phyloP scores from a whole-genome alignment of 1,140 invertebrate genomes.

The Cydia fagiglandana region DNA sequence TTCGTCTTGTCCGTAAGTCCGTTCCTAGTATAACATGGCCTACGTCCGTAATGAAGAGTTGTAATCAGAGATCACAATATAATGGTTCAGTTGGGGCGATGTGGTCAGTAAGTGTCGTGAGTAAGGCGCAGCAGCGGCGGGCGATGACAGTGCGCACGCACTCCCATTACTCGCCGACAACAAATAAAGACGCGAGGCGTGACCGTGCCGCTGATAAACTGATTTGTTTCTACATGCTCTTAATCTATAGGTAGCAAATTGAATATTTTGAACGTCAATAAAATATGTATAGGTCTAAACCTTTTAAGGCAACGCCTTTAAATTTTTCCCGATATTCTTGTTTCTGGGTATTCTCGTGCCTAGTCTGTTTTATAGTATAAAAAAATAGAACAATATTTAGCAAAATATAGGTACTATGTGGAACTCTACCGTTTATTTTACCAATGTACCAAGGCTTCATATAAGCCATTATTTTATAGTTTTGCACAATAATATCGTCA shows the following conservation, averaged over 20 bases:
- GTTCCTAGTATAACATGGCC: neutral
- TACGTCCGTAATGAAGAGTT: neutral
- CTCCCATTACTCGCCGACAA: constrained; percentile 53
- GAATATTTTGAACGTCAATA: neutral
- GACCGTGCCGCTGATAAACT: constrained; percentile 36
- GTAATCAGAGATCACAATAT: neutral
- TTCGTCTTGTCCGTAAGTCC: neutral
- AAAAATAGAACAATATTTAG: too few species aligned
- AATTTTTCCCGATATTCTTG: too few species aligned
- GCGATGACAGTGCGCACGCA: constrained; percentile 66
- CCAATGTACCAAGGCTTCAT: too few species aligned
- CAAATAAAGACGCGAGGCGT: constrained; percentile 47
- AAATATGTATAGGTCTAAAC: neutral
- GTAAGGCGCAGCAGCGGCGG: constrained; percentile 37
- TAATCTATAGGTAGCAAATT: neutral
- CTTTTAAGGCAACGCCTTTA: neutral
- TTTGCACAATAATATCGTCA: too few species aligned
- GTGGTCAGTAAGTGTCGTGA: neutral
- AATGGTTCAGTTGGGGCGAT: neutral
- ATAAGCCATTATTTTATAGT: too few species aligned
- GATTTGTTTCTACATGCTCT: constrained; percentile 20
- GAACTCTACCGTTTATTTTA: too few species aligned
- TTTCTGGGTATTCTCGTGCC: too few species aligned
- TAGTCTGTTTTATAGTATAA: too few species aligned
- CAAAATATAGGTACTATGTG: too few species aligned